Percentiles rank a stretch among this genome's conserved stretches.
phyloP scores from a whole-genome alignment of 2,888 invertebrate genomes.

The Drosophila conformis region DNA sequence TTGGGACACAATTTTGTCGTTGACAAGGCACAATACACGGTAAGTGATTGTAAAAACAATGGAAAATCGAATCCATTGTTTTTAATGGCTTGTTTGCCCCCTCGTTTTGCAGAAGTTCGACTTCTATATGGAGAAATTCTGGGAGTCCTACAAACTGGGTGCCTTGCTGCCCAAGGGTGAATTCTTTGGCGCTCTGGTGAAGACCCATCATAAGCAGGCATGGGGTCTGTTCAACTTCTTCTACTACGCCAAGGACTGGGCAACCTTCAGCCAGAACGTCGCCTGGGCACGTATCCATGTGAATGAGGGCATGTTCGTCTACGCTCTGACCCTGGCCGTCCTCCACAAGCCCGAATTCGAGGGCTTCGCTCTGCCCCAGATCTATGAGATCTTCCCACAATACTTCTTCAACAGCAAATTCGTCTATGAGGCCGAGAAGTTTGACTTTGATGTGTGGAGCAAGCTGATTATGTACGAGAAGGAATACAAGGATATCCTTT shows the following conservation, averaged over 20 bases:
- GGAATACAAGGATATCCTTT: constrained; percentile 84
- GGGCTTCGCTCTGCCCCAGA: constrained; percentile 89
- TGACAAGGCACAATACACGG: constrained; percentile 70
- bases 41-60: constrained; percentile 31
- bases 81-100: background rate
- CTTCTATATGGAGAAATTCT: constrained; percentile 77
- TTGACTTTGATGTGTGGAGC: constrained; percentile 83
- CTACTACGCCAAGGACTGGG: constrained; percentile 89
- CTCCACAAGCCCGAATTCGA: constrained; percentile 89
- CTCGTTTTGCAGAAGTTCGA: constrained; percentile 61
- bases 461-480: constrained; percentile 81
- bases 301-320: constrained; percentile 91
- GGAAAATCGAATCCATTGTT: background rate
- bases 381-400: constrained; percentile 92
- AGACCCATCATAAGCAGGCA: constrained; percentile 86
- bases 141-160: constrained; percentile 75
- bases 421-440: constrained; percentile 88
- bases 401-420: constrained; percentile 90
- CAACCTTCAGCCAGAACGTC: constrained; percentile 89
- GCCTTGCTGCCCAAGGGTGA: constrained; percentile 87
- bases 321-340: constrained; percentile 89
- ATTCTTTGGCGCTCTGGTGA: constrained; percentile 86
- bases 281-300: constrained; percentile 89
- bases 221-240: constrained; percentile 88
- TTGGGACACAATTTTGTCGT: constrained; percentile 56